Evolutionary conservation across 2,113 vertebrate species (phyloP), one percentile per base, ranked within the genome.

Genomic region (Ictidomys tridecemlineatus): DNA sequence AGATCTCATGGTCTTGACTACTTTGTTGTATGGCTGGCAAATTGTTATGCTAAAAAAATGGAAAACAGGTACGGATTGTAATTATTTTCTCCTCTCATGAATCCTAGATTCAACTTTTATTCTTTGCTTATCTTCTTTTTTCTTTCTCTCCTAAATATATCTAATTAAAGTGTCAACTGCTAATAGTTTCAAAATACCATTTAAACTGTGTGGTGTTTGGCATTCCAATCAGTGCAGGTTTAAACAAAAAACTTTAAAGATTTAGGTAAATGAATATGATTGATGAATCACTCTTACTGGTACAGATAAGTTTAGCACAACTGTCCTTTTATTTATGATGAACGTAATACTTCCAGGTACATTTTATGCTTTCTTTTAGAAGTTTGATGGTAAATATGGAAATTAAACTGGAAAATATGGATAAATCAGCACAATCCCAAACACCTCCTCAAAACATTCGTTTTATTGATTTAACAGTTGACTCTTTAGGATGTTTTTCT

Each of bases 381-480:
- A 97, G 77, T 96, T 96, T 88, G 69, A 82, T 97, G 92, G 95
- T 93, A 93, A 95, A 97, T 91, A 90, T 93, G 79, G 79, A 98
- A 96, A 97, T 97, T 98, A 97, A 97, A 96, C 72, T 77, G 89
- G 93, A 85, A 97, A 98, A 98, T 95, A 95, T 97, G 96, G 92
- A 83, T 93, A 97, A 95, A 95, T 98, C 98, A 97, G 96, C 96
- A 91, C 87, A 95, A 97, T 98, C 85, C 90, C 92, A 95, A 97
- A 97, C 96, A 98, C 93, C 98, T 98, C 96, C 92, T 97, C 90
- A 88, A 39, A 97, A 84, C 92, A 96, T 93, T 95, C 94, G 20
- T 96, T 97, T 98, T 96, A 97, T 97, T 82, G 93, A 94, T 92
- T 98, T 98, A 98, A 95, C 97, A 95, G 95, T 97, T 98, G 95